Base-by-base conservation (phyloP, 35 echinoderm and acorn worm species). In the Apostichopus japonicus region DNA sequence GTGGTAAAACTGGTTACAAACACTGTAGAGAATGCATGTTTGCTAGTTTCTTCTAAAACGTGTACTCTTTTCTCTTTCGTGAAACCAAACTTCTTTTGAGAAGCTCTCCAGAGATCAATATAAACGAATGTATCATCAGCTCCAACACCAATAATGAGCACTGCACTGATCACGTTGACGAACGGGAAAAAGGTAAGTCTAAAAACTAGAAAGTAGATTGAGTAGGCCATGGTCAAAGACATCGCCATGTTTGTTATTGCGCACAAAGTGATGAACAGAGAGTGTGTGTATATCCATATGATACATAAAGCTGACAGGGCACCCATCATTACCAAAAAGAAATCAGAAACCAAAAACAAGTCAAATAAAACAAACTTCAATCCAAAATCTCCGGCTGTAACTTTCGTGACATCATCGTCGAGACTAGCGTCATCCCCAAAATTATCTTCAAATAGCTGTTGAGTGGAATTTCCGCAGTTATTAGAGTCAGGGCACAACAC, bases 111-210 rank as follows among this genome's bases (percentile, higher is more conserved):
- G 10, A 98, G 84, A 84, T 95, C 96, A 9, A 95, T 61, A 79
- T 91, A 95, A 6, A 98, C 94, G 61, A 98, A 98, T 33, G 96
- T 90, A 81, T 98, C 96, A 59, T 98, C 96, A n/a, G 96, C 96
- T 4, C 96, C 96, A 22, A 98, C 94, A 0, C 92, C 96, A 44
- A 98, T 94, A 15, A 98, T 27, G 5, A 98, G 88, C 5, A 98
- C 92, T 14, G 77, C 67, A 0, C 94, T 91, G 27, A 86, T 79
- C 21, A 98, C 71, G 77, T 98, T 98, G 23, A 95, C 82, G 76
- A 98, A 98, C 7, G 96, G 96, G 72, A 98, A 95, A 86, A 98
- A 98, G 10, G 88, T 82, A 10, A 95, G 22, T 25, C 55, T 55
- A 11, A 98, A 95, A 55, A 98, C 67, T 16, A 92, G 65, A 14